Percentiles rank a stretch among this genome's conserved stretches.
These are phyloP conservation scores for Atherinomorus stipes DNA, from an alignment of 2,113 vertebrate species.

Conservation along the genomic window DNA sequence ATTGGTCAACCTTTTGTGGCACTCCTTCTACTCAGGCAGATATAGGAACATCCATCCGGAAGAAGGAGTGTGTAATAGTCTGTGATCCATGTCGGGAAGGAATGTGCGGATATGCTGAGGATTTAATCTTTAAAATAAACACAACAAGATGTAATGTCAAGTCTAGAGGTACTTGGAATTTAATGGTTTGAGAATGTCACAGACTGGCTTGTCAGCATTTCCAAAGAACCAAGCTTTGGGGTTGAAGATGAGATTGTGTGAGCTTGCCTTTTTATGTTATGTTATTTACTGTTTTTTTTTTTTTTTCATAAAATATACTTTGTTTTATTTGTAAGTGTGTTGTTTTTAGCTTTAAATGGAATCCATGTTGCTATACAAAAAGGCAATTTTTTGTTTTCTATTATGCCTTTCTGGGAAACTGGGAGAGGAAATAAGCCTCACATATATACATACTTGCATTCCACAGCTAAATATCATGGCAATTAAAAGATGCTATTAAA, in stretches of 20 bases:
- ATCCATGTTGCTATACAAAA: neutral
- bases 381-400: too few relatives aligned
- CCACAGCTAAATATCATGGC: too few relatives aligned
- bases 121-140: slow-evolving; percentile 66
- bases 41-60: slow-evolving; percentile 67
- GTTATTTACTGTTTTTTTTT: slow-evolving; percentile 1
- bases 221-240: slow-evolving; percentile 1
- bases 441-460: too few relatives aligned
- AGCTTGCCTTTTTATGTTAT: neutral
- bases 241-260: neutral
- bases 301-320: neutral
- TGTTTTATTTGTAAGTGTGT: neutral
- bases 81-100: slow-evolving; percentile 71
- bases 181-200: slow-evolving; percentile 36
- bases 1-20: slow-evolving; percentile 75
- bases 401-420: too few relatives aligned
- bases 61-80: slow-evolving; percentile 62
- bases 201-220: slow-evolving; percentile 53
- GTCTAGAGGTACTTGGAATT: slow-evolving; percentile 25
- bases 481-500: too few relatives aligned
- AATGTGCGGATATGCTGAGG: slow-evolving; percentile 41
- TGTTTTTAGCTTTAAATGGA: slow-evolving; percentile 5
- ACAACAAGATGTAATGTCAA: slow-evolving; percentile 65
- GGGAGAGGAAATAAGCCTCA: too few relatives aligned
- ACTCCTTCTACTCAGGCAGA: slow-evolving; percentile 48